Conservation (phyloP, 2,113 vertebrate species). For the Lates calcarifer region DNA sequence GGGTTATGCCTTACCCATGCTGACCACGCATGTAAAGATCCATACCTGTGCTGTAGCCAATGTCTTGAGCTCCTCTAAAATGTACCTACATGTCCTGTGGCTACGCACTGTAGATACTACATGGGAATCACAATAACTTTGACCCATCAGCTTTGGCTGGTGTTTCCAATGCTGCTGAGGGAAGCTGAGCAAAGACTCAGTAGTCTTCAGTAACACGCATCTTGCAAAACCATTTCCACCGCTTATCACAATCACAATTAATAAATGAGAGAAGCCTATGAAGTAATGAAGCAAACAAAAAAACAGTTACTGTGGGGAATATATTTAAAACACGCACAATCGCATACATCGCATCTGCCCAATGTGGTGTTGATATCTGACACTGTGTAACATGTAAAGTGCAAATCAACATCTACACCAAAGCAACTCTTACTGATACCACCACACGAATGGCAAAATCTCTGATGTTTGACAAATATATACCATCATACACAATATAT, state of each 20-base stretch:
- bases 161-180: background rate
- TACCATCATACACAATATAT: background rate
- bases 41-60: background rate
- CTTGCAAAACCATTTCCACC: background rate
- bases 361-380: constrained; percentile 3
- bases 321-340: background rate
- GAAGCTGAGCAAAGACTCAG: no score
- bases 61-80: background rate
- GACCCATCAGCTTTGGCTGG: no score
- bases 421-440: no score
- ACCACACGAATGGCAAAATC: background rate
- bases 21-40: no score
- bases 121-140: background rate
- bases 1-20: no score
- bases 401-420: background rate
- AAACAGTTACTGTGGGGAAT: no score
- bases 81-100: background rate
- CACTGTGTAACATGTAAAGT: no score
- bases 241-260: background rate
- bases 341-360: background rate
- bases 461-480: background rate
- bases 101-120: background rate
- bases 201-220: background rate
- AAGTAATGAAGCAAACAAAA: background rate
- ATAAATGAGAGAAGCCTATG: background rate